Evolutionary conservation across 1,140 invertebrate genomes (phyloP).

Genomic region (Caenorhabditis tropicalis): DNA sequence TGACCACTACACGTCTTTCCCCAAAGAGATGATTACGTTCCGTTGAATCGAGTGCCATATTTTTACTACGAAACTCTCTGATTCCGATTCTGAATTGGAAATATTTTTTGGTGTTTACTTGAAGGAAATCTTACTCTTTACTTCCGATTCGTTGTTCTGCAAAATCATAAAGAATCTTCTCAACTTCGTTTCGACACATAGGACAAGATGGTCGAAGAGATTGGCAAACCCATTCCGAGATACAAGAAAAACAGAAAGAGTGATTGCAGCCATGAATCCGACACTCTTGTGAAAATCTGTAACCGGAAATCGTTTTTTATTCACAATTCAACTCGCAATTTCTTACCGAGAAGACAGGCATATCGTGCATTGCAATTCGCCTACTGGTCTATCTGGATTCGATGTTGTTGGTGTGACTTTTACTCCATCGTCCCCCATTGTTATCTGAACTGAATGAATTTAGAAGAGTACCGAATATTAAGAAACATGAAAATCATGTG

Average conservation of each 20-base stretch:
- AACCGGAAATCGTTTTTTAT: background rate
- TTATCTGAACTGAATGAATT: no score
- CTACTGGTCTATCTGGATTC: background rate
- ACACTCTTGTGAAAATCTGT: background rate
- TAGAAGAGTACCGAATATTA: background rate
- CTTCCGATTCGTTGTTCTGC: background rate
- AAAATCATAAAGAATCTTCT: constrained; percentile 4
- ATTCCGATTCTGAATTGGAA: background rate
- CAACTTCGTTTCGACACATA: background rate
- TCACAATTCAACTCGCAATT: background rate
- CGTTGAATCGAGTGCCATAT: background rate
- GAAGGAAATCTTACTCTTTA: background rate
- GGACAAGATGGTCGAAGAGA: constrained; percentile 9
- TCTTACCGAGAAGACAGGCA: background rate
- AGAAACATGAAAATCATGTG: background rate
- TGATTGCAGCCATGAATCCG: background rate
- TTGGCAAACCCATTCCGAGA: constrained; percentile 14
- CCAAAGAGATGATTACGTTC: background rate
- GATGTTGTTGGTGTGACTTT: background rate
- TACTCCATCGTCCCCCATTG: background rate
- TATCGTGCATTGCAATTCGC: background rate
- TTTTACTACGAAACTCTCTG: background rate
- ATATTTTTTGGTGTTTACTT: background rate
- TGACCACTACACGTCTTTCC: background rate
- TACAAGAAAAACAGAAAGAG: constrained; percentile 12